Percentiles rank a stretch among this genome's conserved stretches.
Evolutionary conservation across 2,797 vertebrate genomes (phyloP).

Genomic region (Gephyroberyx darwinii): DNA sequence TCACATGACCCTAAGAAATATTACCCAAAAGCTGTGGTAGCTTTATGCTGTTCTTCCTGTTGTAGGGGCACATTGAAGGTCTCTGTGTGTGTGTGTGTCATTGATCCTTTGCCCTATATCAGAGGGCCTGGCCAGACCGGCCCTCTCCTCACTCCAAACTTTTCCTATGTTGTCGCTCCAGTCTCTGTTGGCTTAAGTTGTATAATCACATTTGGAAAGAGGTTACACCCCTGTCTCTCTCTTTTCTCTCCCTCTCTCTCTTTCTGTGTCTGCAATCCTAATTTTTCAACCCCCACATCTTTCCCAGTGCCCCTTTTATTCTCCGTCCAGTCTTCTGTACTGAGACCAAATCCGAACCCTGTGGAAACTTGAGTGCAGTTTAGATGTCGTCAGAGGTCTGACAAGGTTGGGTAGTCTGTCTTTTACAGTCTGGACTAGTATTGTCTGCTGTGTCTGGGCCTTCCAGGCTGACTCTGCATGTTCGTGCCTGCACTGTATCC

Average conservation of each 20-base stretch:
- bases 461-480: slow-evolving; percentile 41
- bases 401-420: slow-evolving; percentile 22
- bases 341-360: slow-evolving; percentile 24
- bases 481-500: slow-evolving; percentile 43
- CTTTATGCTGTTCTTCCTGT: no score
- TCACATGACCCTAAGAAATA: slow-evolving; percentile 46
- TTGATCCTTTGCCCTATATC: slow-evolving; percentile 36
- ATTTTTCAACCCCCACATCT: slow-evolving; percentile 63
- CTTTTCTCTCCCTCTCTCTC: slow-evolving; percentile 28
- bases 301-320: slow-evolving; percentile 58
- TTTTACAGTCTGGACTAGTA: slow-evolving; percentile 9
- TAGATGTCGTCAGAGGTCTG: slow-evolving; percentile 39
- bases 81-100: neutral
- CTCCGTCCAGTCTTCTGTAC: slow-evolving; percentile 35
- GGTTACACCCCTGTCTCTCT: slow-evolving; percentile 15
- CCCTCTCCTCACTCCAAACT: slow-evolving; percentile 51
- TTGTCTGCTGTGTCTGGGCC: slow-evolving; percentile 19
- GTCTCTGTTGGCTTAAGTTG: slow-evolving; percentile 69
- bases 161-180: slow-evolving; percentile 57
- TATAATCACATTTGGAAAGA: slow-evolving; percentile 69
- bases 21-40: slow-evolving; percentile 33
- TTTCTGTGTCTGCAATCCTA: slow-evolving; percentile 53
- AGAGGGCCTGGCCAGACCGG: slow-evolving; percentile 46
- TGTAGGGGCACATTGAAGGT: no score
- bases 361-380: slow-evolving; percentile 41